Base-by-base conservation (phyloP, 2,797 vertebrate genomes). In the Ispidina lecontei region DNA sequence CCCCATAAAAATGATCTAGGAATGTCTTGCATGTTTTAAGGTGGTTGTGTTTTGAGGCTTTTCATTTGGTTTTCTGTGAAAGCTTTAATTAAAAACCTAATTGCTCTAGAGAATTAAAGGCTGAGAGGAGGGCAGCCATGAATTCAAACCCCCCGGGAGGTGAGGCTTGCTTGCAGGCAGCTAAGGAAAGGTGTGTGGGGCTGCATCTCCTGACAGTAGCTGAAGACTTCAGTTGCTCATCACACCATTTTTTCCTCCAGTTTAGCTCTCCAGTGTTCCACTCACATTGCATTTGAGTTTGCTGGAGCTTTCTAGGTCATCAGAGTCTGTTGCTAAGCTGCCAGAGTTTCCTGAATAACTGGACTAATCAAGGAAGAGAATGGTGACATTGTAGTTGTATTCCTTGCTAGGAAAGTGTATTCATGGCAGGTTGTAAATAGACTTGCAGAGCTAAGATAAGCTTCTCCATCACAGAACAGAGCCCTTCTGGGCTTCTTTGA, bases 271-370 rank as follows among this genome's bases (percentile, higher is more conserved):
- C 10, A 21, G 0, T 54, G 56, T 54, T 71, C 58, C 55, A 33
- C 39, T 26, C 4, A 5, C 2, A 7, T 3, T 35, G 20, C 73
- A 75, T 81, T 81, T 26, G 25, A 31, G 31, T 28, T 39, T 11
- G n/a, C 31, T 77, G 81, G 39, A 31, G 69, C 74, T 95, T 95
- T 95, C 55, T 85, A 78, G 94, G 94, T 94, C 93, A 91, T 69
- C 69, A 92, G 69, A 74, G 65, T 33, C 37, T 62, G 87, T 91
- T 93, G 91, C 91, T 96, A 93, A 87, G 94, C 92, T 95, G 91
- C 92, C 89, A 64, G 58, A 64, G 58, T 62, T 89, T 33, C 37
- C 89, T 44, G 72, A 71, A 21, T 68, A 74, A 87, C 75, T 11
- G 29, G 23, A 29, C 72, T 87, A 47, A 87, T 82, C 20, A 5